These are phyloP conservation scores for Girardinichthys multiradiatus DNA, from an alignment of 2,113 vertebrate genomes.

Conservation along the genomic window DNA sequence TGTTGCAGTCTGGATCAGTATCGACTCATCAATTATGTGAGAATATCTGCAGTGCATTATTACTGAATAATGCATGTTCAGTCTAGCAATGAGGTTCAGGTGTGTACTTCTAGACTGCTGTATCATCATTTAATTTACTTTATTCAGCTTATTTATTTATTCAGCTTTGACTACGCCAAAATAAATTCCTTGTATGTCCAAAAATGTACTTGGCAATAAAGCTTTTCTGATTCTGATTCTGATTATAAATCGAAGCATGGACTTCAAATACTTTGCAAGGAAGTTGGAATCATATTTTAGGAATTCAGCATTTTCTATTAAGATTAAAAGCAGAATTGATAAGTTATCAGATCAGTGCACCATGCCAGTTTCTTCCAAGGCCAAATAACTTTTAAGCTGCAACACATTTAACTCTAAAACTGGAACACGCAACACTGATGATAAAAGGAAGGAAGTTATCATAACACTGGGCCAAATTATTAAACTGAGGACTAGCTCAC, in stretches of 20 bases:
- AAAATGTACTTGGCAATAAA: no score
- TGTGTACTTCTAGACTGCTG: background rate
- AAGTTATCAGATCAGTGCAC: background rate
- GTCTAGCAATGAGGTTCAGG: background rate
- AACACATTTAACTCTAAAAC: background rate
- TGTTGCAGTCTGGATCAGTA: no score
- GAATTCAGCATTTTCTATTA: background rate
- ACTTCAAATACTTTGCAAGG: background rate
- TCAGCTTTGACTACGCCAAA: no score
- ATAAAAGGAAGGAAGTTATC: background rate
- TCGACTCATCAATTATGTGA: background rate
- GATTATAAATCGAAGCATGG: background rate
- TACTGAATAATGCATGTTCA: background rate
- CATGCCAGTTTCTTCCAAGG: background rate
- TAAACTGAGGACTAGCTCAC: background rate
- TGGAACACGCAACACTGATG: background rate
- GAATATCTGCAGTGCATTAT: background rate
- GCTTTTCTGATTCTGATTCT: no score
- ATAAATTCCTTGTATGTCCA: no score
- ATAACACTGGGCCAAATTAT: background rate
- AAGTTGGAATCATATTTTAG: background rate
- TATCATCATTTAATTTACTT: background rate
- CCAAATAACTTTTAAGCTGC: slow-evolving; percentile 1
- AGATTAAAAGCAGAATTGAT: background rate
- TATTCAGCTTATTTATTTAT: no score